A percentile compares a stretch with the other conserved stretches of the same genome.
These are phyloP conservation scores for Tachina lurida DNA, from an alignment of 2,888 invertebrate genomes.

Conservation along the genomic window DNA sequence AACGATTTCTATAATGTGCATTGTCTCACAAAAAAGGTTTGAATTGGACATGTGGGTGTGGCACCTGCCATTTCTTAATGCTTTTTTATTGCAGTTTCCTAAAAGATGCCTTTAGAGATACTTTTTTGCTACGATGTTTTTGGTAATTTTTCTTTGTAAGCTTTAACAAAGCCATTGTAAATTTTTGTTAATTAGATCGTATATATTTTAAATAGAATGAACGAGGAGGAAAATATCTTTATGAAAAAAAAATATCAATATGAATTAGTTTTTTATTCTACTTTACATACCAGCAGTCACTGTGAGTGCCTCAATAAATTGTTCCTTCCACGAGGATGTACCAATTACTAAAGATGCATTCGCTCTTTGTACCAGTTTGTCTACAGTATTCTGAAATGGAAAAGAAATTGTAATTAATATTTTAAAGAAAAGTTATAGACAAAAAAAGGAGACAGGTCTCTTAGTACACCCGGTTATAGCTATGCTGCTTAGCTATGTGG, in stretches of 20 bases:
- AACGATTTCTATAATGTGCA: too few relatives aligned
- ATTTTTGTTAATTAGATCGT: too few relatives aligned
- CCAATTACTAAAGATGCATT: constrained; percentile 96
- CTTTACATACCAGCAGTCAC: constrained; percentile 90
- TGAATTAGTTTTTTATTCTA: constrained; percentile 21
- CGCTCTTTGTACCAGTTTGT: constrained; percentile 98
- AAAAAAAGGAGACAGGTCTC: too few relatives aligned
- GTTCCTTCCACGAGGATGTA: constrained; percentile 99
- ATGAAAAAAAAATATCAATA: background rate
- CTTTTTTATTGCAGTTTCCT: too few relatives aligned
- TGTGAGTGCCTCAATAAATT: constrained; percentile 97
- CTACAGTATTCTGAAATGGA: constrained; percentile 93
- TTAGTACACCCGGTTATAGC: too few relatives aligned
- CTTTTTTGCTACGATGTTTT: background rate
- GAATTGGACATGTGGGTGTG: too few relatives aligned
- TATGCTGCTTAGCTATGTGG: too few relatives aligned
- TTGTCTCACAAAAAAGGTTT: too few relatives aligned
- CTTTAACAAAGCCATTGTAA: too few relatives aligned
- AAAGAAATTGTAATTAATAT: constrained; percentile 69
- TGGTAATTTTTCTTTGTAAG: background rate
- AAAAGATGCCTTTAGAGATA: too few relatives aligned
- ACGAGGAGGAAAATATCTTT: background rate
- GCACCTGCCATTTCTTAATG: too few relatives aligned
- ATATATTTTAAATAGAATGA: background rate
- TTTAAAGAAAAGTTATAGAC: too few relatives aligned